A percentile compares a stretch with the other conserved stretches of the same genome.
Conservation (phyloP, 1,140 invertebrate genomes). For the Heliconius melpomene region DNA sequence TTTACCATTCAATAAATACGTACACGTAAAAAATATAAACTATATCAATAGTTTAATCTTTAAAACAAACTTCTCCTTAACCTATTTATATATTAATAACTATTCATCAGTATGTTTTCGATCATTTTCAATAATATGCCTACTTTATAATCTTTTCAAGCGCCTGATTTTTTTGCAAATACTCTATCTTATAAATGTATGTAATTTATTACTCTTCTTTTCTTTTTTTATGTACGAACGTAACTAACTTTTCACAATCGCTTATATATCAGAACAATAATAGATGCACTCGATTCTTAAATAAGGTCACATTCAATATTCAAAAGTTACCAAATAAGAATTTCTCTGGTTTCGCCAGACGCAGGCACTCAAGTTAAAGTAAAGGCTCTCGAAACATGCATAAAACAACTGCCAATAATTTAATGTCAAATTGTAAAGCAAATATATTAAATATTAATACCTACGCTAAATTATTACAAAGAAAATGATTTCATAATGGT, state of each 20-base stretch:
- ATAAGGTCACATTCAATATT: slow-evolving; percentile 64
- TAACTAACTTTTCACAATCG: slow-evolving; percentile 71
- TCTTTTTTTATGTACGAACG: slow-evolving; percentile 64
- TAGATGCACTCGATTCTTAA: slow-evolving; percentile 54
- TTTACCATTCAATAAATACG: slow-evolving; percentile 81
- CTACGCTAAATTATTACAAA: slow-evolving; percentile 80
- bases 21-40: slow-evolving; percentile 82
- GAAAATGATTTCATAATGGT: slow-evolving; percentile 78
- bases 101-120: slow-evolving; percentile 79
- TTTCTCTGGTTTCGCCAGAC: slow-evolving; percentile 51
- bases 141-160: slow-evolving; percentile 81
- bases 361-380: slow-evolving; percentile 73
- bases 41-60: slow-evolving; percentile 81
- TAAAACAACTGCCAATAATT: slow-evolving; percentile 75
- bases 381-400: slow-evolving; percentile 71
- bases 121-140: slow-evolving; percentile 80
- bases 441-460: slow-evolving; percentile 81
- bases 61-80: slow-evolving; percentile 79
- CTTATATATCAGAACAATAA: slow-evolving; percentile 62
- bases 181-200: slow-evolving; percentile 74
- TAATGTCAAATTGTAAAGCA: slow-evolving; percentile 75
- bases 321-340: slow-evolving; percentile 46
- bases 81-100: slow-evolving; percentile 81
- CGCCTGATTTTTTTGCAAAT: slow-evolving; percentile 73
- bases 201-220: slow-evolving; percentile 65